A percentile compares a stretch with the other conserved stretches of the same genome.
Evolutionary conservation across 2,797 vertebrate genomes (phyloP).

Genomic region (Emydoidea blandingii): DNA sequence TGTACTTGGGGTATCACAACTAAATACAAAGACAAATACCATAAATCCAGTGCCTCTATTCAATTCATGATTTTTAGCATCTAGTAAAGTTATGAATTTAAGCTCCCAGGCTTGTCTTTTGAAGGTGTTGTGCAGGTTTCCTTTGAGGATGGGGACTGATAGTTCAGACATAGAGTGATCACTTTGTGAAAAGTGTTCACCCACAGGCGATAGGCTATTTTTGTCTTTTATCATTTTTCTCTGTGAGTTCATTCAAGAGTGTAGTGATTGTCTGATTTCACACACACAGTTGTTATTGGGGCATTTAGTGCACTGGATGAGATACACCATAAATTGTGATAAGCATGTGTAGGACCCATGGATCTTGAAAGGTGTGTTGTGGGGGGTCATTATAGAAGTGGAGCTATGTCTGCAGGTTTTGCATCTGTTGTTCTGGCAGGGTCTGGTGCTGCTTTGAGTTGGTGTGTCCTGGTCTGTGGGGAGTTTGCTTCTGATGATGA

Average conservation of each 20-base stretch:
- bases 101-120: neutral
- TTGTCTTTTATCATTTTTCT: neutral
- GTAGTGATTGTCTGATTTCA: neutral
- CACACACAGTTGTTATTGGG: neutral
- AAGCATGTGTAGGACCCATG: neutral
- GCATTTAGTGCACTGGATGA: neutral
- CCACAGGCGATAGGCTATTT: neutral
- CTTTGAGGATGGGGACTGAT: neutral
- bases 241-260: neutral
- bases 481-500: neutral
- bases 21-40: neutral
- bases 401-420: neutral
- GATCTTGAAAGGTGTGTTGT: neutral
- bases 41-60: neutral
- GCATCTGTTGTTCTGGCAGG: neutral
- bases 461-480: neutral
- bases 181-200: neutral
- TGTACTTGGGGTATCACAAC: neutral
- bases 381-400: neutral
- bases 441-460: neutral
- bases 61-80: neutral
- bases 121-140: neutral
- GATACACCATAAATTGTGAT: neutral
- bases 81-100: neutral
- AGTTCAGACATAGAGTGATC: neutral